Base-by-base conservation (phyloP, 2,888 invertebrate species). In the Papilio elwesi region DNA sequence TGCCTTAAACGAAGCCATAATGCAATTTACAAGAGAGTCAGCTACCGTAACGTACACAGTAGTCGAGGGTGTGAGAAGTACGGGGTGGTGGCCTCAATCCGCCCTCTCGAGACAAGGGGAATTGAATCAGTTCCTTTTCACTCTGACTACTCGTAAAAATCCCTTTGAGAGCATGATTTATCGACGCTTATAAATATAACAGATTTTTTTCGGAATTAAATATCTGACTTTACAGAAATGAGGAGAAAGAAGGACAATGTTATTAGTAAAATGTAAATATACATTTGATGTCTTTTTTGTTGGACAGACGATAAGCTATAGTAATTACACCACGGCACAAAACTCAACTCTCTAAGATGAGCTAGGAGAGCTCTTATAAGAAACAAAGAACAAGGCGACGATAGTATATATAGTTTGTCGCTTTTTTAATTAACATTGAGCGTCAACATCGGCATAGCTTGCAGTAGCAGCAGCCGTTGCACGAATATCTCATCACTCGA, bases 41-140 rank as follows among this genome's bases (percentile, higher is more conserved):
- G 57, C 64, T 57, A 38, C 36, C 11, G 26, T 57, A 57, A 65
- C 65, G 57, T 65, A 69, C 68, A 69, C 68, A 69, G 6, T n/a
- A n/a, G 47, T 36, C 10, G 57, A 11, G 63, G 71, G 74, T 74
- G 65, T 67, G 73, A 48, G 73, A 63, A 26, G 68, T 16, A 51
- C 72, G 74, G 80, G 76, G 76, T 51, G 73, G 74, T 76, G 71
- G 78, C 79, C 80, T 81, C 80, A 79, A 78, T 74, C 79, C 82
- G 76, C 78, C 80, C 78, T 78, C 78, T 74, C 77, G 78, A 78
- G 81, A 78, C 79, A 80, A 78, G 81, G 85, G 80, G 85, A 91
- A 91, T 92, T 90, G 91, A 92, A 91, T 92, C 91, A 92, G 92
- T 91, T 90, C 86, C 85, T 85, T 86, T 82, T 82, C 85, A 83